These are phyloP conservation scores for Equus przewalskii DNA, from an alignment of 2,113 vertebrate genomes.

Conservation along the genomic window DNA sequence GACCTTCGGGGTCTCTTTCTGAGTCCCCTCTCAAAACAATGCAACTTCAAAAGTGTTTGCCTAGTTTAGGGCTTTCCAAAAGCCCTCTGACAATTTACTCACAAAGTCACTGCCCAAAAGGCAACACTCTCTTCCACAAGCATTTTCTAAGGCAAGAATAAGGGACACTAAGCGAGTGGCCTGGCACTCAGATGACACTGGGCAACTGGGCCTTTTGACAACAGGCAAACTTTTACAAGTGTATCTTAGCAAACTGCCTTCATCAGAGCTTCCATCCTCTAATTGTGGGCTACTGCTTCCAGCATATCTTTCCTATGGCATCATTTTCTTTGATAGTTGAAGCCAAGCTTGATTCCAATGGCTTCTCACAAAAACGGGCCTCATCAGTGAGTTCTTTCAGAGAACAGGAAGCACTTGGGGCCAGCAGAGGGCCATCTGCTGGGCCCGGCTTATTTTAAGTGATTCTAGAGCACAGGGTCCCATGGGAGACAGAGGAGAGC, in stretches of 20 bases:
- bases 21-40: neutral
- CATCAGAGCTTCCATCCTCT: conserved; percentile 68
- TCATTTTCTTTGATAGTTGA: conserved; percentile 90
- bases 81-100: conserved; percentile 41
- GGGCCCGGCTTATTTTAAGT: conserved; percentile 87
- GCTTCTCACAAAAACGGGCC: conserved; percentile 87
- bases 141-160: conserved; percentile 27
- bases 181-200: conserved; percentile 1
- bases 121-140: neutral
- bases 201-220: neutral
- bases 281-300: conserved; percentile 69
- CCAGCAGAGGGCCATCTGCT: conserved; percentile 89
- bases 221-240: neutral
- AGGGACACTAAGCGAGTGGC: conserved; percentile 48
- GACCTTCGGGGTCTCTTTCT: conserved; percentile 5
- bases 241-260: conserved; percentile 68
- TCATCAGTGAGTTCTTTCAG: conserved; percentile 89
- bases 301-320: conserved; percentile 87
- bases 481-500: conserved; percentile 82
- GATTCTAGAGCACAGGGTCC: conserved; percentile 76
- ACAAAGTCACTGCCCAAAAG: neutral
- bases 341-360: conserved; percentile 90
- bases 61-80: neutral
- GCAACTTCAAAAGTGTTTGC: neutral
- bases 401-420: conserved; percentile 89